These are phyloP conservation scores for Neocrepidodera transversa DNA, from an alignment of 2,888 invertebrate species.

Conservation along the genomic window DNA sequence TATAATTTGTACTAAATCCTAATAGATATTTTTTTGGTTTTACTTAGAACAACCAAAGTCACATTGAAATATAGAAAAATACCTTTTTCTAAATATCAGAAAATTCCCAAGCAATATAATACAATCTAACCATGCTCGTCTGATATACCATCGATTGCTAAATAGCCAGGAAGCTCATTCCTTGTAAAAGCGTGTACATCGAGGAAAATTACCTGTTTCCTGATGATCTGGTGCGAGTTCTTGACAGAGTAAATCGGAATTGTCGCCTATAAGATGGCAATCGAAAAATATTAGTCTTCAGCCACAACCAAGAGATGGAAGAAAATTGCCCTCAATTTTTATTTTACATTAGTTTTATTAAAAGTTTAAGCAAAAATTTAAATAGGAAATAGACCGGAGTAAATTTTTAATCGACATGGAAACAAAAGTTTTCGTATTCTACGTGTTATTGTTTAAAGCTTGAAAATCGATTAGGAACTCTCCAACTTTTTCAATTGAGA, in stretches of 20 bases:
- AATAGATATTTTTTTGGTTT: too few relatives aligned
- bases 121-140: constrained; percentile 6
- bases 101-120: not conserved
- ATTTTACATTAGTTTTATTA: not conserved
- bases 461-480: too few relatives aligned
- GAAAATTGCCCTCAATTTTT: constrained; percentile 11
- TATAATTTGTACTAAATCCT: too few relatives aligned
- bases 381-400: not conserved
- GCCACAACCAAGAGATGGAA: constrained; percentile 6
- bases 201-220: constrained; percentile 46
- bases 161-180: constrained; percentile 9
- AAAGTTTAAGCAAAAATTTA: not conserved
- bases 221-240: constrained; percentile 61
- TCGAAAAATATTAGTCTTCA: constrained; percentile 36
- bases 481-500: too few relatives aligned
- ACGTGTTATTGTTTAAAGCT: too few relatives aligned
- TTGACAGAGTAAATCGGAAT: constrained; percentile 66
- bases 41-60: too few relatives aligned
- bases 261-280: constrained; percentile 61
- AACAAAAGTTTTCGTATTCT: too few relatives aligned
- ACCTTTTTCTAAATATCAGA: too few relatives aligned
- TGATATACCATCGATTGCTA: constrained; percentile 7
- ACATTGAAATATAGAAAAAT: too few relatives aligned
- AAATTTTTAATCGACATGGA: not conserved
- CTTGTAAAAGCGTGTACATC: constrained; percentile 17